phyloP scores from a whole-genome alignment of 2,797 vertebrate species.

The Chaetodon trifasciatus region DNA sequence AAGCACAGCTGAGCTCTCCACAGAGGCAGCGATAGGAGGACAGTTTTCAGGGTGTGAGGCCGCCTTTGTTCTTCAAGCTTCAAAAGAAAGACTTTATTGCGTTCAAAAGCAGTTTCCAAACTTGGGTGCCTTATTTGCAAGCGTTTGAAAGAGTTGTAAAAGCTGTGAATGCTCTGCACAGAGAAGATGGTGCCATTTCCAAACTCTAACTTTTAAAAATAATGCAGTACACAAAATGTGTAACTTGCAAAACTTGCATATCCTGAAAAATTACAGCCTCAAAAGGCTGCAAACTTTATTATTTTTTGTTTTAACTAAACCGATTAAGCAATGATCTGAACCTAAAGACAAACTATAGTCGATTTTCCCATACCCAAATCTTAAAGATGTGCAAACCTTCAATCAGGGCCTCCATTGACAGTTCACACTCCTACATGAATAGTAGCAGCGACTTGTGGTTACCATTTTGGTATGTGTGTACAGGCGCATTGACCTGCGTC shows the following conservation, averaged over 20 bases:
- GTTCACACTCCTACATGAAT: slow-evolving; percentile 63
- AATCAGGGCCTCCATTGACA: slow-evolving; percentile 45
- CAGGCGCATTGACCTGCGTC: slow-evolving; percentile 59
- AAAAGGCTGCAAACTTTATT: background rate
- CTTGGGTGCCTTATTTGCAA: slow-evolving; percentile 49
- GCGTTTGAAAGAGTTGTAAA: slow-evolving; percentile 67
- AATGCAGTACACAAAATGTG: background rate
- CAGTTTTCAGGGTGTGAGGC: slow-evolving; percentile 51
- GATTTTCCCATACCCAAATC: background rate
- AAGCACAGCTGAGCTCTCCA: slow-evolving; percentile 61
- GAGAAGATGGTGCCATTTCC: slow-evolving; percentile 23
- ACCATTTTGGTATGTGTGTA: slow-evolving; percentile 66
- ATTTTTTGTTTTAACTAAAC: background rate
- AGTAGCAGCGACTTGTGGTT: slow-evolving; percentile 67
- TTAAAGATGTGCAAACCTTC: slow-evolving; percentile 31
- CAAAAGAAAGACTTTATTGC: slow-evolving; percentile 73
- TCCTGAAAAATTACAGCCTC: background rate
- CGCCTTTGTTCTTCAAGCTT: slow-evolving; percentile 74
- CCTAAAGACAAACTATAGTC: background rate
- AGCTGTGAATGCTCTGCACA: slow-evolving; percentile 33
- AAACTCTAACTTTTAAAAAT: slow-evolving; percentile 1
- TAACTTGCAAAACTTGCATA: slow-evolving; percentile 2
- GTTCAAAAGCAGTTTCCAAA: slow-evolving; percentile 54
- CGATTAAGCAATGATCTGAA: background rate
- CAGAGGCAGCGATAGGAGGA: slow-evolving; percentile 59